These are phyloP conservation scores for Yponomeuta evonymella DNA, from an alignment of 2,888 invertebrate species.

Conservation along the genomic window DNA sequence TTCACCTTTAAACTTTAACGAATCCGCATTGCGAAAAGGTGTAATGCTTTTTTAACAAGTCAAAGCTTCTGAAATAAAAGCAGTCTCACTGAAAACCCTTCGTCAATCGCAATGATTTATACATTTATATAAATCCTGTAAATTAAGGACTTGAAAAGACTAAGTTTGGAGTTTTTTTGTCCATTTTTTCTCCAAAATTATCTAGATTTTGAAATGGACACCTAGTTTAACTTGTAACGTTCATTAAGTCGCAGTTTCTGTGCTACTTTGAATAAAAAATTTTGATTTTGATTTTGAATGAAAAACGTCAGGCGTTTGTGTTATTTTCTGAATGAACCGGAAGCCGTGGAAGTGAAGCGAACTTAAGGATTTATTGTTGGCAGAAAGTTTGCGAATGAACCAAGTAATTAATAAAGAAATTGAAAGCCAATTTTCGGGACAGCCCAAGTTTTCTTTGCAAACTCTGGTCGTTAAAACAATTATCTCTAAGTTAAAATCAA, in stretches of 20 bases:
- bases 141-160: too few relatives aligned
- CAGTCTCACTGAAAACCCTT: conserved; percentile 15
- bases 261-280: too few relatives aligned
- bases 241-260: too few relatives aligned
- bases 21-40: too few relatives aligned
- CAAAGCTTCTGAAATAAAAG: background rate
- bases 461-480: background rate
- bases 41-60: too few relatives aligned
- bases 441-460: background rate
- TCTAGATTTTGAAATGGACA: too few relatives aligned
- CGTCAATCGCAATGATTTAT: conserved; percentile 9
- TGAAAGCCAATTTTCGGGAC: conserved; percentile 5
- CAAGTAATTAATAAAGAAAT: conserved; percentile 1
- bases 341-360: conserved; percentile 18
- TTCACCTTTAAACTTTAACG: background rate
- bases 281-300: too few relatives aligned
- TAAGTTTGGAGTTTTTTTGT: too few relatives aligned
- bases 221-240: too few relatives aligned
- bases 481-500: conserved; percentile 6
- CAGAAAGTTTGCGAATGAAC: background rate
- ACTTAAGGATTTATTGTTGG: background rate
- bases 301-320: conserved; percentile 18
- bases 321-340: conserved; percentile 18
- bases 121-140: too few relatives aligned
- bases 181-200: too few relatives aligned